A percentile compares a stretch with the other conserved stretches of the same genome.
phyloP scores from a whole-genome alignment of 2,888 invertebrate genomes.

The Agrilus biguttatus region DNA sequence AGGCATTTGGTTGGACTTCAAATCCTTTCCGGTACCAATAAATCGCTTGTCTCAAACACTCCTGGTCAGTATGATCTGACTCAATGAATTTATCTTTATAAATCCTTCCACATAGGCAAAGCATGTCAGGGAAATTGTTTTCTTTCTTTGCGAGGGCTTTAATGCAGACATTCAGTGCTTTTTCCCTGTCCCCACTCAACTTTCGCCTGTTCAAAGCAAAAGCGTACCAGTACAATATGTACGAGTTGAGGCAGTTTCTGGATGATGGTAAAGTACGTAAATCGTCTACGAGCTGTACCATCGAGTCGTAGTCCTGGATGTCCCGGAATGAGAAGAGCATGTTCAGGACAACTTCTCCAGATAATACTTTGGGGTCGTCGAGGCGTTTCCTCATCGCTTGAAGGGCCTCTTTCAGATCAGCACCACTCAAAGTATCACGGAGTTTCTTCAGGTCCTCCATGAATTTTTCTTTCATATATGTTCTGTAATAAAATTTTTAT shows the following conservation, averaged over 20 bases:
- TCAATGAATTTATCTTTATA: slow-evolving; percentile 97
- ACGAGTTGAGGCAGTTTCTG: slow-evolving; percentile 76
- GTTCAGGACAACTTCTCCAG: slow-evolving; percentile 90
- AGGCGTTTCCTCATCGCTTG: slow-evolving; percentile 83
- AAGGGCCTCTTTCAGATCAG: slow-evolving; percentile 64
- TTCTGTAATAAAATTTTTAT: slow-evolving; percentile 47
- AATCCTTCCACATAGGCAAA: slow-evolving; percentile 94
- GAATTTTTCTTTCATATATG: slow-evolving; percentile 96
- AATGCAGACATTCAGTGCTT: slow-evolving; percentile 80
- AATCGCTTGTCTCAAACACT: slow-evolving; percentile 83
- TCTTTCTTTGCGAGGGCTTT: slow-evolving; percentile 83
- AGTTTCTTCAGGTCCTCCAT: slow-evolving; percentile 84
- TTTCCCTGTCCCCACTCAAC: slow-evolving; percentile 85
- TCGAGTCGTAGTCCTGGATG: slow-evolving; percentile 92
- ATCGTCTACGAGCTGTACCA: slow-evolving; percentile 93
- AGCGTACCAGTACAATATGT: slow-evolving; percentile 86
- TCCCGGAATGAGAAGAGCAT: slow-evolving; percentile 85
- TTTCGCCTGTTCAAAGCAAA: slow-evolving; percentile 95
- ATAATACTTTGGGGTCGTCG: slow-evolving; percentile 93
- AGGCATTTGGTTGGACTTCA: slow-evolving; percentile 96
- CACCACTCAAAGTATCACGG: slow-evolving; percentile 72
- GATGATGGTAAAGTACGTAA: slow-evolving; percentile 78
- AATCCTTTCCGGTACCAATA: slow-evolving; percentile 97
- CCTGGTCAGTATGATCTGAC: slow-evolving; percentile 77
- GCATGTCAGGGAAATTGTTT: slow-evolving; percentile 91